A percentile compares a stretch with the other conserved stretches of the same genome.
These are phyloP conservation scores for Drosophila arizonae DNA, from an alignment of 1,140 invertebrate species.

Conservation along the genomic window DNA sequence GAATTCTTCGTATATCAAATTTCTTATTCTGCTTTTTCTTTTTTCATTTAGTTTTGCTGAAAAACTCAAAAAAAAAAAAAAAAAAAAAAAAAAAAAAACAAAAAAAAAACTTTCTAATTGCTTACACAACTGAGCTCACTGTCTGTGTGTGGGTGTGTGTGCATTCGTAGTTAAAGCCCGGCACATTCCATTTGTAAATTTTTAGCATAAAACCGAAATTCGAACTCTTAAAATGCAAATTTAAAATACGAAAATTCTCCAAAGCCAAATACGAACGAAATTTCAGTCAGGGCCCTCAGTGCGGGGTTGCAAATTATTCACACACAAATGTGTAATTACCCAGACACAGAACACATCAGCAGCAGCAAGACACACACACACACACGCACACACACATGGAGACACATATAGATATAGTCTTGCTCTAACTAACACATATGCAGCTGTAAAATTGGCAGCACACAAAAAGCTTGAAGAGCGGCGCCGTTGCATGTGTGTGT, in stretches of 20 bases:
- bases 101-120: not conserved
- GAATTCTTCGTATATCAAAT: no score
- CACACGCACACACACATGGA: constrained; percentile 19
- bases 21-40: no score
- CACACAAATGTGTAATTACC: constrained; percentile 77
- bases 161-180: not conserved
- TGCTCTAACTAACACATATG: constrained; percentile 7
- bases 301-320: constrained; percentile 75
- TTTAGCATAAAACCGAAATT: not conserved
- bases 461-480: constrained; percentile 61
- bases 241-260: constrained; percentile 12
- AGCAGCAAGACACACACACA: constrained; percentile 23
- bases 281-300: constrained; percentile 9
- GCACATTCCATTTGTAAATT: constrained; percentile 16
- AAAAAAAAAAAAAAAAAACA: no score
- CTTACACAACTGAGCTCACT: not conserved
- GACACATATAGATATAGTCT: no score
- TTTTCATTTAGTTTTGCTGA: not conserved
- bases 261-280: constrained; percentile 10
- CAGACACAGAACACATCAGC: constrained; percentile 64
- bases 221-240: constrained; percentile 23
- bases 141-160: not conserved
- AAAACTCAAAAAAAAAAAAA: no score
- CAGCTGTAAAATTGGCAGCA: constrained; percentile 63
- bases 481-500: constrained; percentile 12